Conservation (phyloP, 1,140 invertebrate genomes). For the Anadara kagoshimensis region DNA sequence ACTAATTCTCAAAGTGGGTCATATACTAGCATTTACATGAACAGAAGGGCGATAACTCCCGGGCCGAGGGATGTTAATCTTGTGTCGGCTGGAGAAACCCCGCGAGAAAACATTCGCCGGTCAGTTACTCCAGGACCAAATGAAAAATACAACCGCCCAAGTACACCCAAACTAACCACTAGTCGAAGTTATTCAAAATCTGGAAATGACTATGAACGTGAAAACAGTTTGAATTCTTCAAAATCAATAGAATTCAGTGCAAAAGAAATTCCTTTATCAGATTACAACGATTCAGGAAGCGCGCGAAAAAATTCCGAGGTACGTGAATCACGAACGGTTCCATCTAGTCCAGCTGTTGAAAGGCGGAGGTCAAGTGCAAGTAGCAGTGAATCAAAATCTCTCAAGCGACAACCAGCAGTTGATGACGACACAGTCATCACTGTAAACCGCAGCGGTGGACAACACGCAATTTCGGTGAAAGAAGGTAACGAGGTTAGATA, state of each 20-base stretch:
- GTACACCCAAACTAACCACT: neutral
- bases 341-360: constrained; percentile 21
- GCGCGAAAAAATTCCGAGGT: neutral
- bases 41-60: constrained; percentile 51
- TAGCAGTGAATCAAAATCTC: constrained; percentile 20
- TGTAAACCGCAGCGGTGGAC: constrained; percentile 39
- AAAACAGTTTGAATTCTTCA: too few species aligned
- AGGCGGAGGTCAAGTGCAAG: constrained; percentile 19
- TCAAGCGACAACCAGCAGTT: constrained; percentile 26
- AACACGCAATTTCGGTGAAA: constrained; percentile 41
- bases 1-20: constrained; percentile 14
- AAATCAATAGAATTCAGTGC: constrained; percentile 8
- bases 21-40: constrained; percentile 19
- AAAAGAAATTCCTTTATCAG: constrained; percentile 23
- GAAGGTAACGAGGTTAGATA: constrained; percentile 28
- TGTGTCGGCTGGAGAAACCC: constrained; percentile 1
- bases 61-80: constrained; percentile 33
- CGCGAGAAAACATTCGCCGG: constrained; percentile 20
- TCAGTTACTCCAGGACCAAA: constrained; percentile 55
- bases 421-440: constrained; percentile 41
- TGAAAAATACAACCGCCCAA: constrained; percentile 4
- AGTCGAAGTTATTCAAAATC: constrained; percentile 42
- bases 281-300: constrained; percentile 11
- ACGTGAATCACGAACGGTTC: constrained; percentile 5
- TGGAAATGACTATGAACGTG: constrained; percentile 4